These are phyloP conservation scores for Erebia palarica DNA, from an alignment of 2,888 invertebrate genomes.

Conservation along the genomic window DNA sequence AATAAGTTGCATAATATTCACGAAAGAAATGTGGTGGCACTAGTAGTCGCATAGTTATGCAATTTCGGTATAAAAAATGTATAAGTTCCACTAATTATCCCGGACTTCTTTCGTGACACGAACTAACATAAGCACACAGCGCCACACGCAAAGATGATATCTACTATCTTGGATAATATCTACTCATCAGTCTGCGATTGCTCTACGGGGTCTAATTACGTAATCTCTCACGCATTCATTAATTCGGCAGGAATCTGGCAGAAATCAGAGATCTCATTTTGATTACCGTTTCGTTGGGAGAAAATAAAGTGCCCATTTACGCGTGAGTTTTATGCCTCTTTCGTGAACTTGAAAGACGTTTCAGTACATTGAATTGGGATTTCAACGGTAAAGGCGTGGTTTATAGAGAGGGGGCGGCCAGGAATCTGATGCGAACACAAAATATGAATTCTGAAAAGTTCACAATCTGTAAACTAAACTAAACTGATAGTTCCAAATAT, in stretches of 20 bases:
- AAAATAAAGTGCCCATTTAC: conserved; percentile 4
- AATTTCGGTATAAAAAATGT: no score
- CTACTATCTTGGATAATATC: background rate
- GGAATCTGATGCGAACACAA: no score
- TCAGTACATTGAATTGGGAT: background rate
- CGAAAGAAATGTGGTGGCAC: no score
- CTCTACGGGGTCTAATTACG: conserved; percentile 29
- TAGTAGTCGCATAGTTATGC: no score
- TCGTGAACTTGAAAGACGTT: background rate
- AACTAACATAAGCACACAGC: no score
- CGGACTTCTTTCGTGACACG: no score
- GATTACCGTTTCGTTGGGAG: conserved; percentile 10
- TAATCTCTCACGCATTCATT: conserved; percentile 29
- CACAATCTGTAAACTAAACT: no score
- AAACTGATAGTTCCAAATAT: no score
- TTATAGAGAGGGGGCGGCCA: background rate
- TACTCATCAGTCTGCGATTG: conserved; percentile 17
- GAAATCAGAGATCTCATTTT: conserved; percentile 12
- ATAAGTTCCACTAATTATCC: no score
- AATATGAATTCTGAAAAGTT: no score
- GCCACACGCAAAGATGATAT: no score
- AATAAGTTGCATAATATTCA: no score
- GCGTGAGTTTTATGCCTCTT: conserved; percentile 15
- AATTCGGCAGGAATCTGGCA: conserved; percentile 16
- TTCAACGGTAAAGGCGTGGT: background rate